phyloP scores from a whole-genome alignment of 2,888 invertebrate genomes.

The Asteroscopus sphinx region DNA sequence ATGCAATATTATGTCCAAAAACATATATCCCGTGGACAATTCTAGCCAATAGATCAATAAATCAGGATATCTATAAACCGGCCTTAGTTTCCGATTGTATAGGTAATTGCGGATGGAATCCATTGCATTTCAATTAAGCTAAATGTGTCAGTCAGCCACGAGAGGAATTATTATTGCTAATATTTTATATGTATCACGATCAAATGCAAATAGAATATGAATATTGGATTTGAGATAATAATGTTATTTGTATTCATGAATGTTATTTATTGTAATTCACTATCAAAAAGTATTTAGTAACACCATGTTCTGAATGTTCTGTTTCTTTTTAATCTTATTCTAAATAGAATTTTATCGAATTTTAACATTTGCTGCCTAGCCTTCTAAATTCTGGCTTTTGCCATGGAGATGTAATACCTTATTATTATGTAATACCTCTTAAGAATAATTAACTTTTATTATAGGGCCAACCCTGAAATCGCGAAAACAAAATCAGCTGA shows the following conservation, averaged over 20 bases:
- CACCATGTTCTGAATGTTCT: no score
- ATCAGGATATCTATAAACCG: constrained; percentile 33
- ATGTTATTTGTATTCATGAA: constrained; percentile 29
- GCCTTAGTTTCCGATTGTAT: constrained; percentile 34
- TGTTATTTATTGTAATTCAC: neutral
- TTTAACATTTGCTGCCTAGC: no score
- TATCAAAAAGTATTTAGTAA: neutral
- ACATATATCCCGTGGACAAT: neutral
- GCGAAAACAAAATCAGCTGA: no score
- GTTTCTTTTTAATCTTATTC: no score
- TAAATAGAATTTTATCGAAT: no score
- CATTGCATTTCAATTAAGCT: constrained; percentile 51
- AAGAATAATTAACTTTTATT: no score
- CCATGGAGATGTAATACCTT: no score
- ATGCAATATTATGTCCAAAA: constrained; percentile 5
- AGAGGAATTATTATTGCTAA: constrained; percentile 21
- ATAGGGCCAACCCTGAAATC: no score
- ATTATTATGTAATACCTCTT: no score
- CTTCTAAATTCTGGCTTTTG: no score
- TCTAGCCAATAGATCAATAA: constrained; percentile 24
- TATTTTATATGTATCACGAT: constrained; percentile 19
- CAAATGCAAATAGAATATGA: constrained; percentile 26
- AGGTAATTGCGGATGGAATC: constrained; percentile 23
- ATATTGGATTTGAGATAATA: constrained; percentile 24
- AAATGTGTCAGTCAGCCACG: constrained; percentile 30